Evolutionary conservation across 1,140 invertebrate genomes (phyloP).

Genomic region (Frieseomelitta varia): DNA sequence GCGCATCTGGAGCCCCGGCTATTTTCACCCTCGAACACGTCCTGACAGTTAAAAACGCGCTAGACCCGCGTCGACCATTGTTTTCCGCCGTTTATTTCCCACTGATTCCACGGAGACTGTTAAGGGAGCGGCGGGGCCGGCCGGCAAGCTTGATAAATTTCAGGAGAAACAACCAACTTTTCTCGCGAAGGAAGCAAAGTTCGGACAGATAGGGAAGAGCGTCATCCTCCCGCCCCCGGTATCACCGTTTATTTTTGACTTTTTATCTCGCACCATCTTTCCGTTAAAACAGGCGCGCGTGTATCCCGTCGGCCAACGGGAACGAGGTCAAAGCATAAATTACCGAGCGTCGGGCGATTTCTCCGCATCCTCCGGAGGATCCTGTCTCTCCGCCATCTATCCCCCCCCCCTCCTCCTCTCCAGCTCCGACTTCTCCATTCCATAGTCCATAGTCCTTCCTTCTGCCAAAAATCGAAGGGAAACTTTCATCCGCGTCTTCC

Average conservation of each 20-base stretch:
- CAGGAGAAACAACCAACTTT: slow-evolving; percentile 9
- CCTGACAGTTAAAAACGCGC: background rate
- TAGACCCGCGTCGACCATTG: slow-evolving; percentile 8
- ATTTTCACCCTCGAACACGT: slow-evolving; percentile 10
- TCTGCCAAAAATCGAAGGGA: slow-evolving; percentile 61
- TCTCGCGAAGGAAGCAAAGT: slow-evolving; percentile 10
- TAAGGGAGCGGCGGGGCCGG: background rate
- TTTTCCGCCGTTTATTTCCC: slow-evolving; percentile 23
- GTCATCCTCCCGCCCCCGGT: background rate
- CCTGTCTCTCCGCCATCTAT: slow-evolving; percentile 20
- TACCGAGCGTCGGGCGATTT: slow-evolving; percentile 51
- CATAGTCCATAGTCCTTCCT: background rate
- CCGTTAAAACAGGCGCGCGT: slow-evolving; percentile 14
- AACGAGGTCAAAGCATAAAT: slow-evolving; percentile 61
- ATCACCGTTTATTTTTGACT: slow-evolving; percentile 53
- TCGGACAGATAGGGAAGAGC: slow-evolving; percentile 26
- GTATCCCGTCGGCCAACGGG: background rate
- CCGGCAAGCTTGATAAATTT: slow-evolving; percentile 21
- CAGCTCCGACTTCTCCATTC: background rate
- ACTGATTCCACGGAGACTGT: slow-evolving; percentile 23
- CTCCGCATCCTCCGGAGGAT: slow-evolving; percentile 29
- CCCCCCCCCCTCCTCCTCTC: background rate
- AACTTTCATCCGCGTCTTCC: slow-evolving; percentile 50
- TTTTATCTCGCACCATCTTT: slow-evolving; percentile 56
- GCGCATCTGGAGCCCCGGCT: slow-evolving; percentile 1